Conservation (phyloP, 2,797 vertebrate genomes). For the Enteromius anoplus region DNA sequence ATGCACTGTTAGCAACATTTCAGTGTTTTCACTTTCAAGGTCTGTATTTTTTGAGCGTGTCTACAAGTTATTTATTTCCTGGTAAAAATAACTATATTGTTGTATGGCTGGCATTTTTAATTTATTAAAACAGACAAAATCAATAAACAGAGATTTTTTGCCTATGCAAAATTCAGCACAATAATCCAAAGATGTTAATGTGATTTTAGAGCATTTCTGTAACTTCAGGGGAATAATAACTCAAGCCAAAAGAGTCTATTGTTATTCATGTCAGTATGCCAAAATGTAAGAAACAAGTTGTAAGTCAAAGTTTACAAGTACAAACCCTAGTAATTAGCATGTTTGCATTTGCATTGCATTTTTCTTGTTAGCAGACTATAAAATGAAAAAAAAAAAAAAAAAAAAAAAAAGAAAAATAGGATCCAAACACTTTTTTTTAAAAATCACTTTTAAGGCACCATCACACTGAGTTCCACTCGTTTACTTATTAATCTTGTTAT, state of each 20-base stretch:
- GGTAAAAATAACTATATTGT: slow-evolving; percentile 4
- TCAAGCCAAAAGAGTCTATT: neutral
- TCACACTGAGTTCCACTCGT: slow-evolving; percentile 51
- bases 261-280: neutral
- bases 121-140: neutral
- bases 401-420: neutral
- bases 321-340: neutral
- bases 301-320: neutral
- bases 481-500: slow-evolving; percentile 53
- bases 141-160: neutral
- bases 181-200: neutral
- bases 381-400: slow-evolving; percentile 3
- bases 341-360: neutral
- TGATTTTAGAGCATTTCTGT: neutral
- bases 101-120: neutral
- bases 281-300: neutral
- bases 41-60: neutral
- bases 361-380: neutral
- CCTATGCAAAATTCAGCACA: neutral
- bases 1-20: neutral
- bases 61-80: neutral
- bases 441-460: slow-evolving; percentile 52
- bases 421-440: neutral
- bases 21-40: slow-evolving; percentile 3
- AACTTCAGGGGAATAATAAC: neutral